Evolutionary conservation across 2,797 vertebrate species (phyloP), one percentile per base, ranked within the genome.

Genomic region (Anomalospiza imberbis): DNA sequence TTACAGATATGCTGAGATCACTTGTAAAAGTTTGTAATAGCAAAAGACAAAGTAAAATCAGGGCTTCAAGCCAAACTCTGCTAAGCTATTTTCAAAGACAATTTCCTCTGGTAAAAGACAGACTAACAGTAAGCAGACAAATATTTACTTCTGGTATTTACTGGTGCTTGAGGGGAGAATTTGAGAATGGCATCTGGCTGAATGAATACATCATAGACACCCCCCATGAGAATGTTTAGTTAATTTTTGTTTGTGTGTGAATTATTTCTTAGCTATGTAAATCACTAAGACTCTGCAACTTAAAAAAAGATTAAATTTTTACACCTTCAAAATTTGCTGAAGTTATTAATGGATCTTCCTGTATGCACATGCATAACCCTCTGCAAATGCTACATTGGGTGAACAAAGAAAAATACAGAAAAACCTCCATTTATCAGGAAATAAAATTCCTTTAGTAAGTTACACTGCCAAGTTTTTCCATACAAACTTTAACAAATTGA

Each of bases 41-140:
- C 34, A 93, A 85, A 95, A 95, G 79, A 85, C 50, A 96, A 93
- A 95, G 82, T 65, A 95, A 96, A 94, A 96, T 75, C 21, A 89
- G 9, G 36, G 31, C 32, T 55, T 71, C 45, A 51, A 67, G 50
- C 28, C 66, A 92, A 93, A 89, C 32, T 65, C 53, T 80, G 68
- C 77, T 48, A 89, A 91, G 40, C 55, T 67, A 36, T 77, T 97
- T 96, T 86, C 55, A 96, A 26, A 40, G 17, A 75, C 45, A 63
- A 85, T 26, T 89, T 85, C 71, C 51, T 91, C 86, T 82, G 74
- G 34, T 53, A 88, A 72, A 85, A 75, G 45, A 51, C 57, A 83
- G 44, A 22, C 68, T 68, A 67, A 53, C 8, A 61, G 55, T 18
- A 87, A 60, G 40, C 60, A 4, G 11, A 87, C 12, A 66, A 94